Evolutionary conservation across 2,113 vertebrate species (phyloP).

Genomic region (Chloebia gouldiae): DNA sequence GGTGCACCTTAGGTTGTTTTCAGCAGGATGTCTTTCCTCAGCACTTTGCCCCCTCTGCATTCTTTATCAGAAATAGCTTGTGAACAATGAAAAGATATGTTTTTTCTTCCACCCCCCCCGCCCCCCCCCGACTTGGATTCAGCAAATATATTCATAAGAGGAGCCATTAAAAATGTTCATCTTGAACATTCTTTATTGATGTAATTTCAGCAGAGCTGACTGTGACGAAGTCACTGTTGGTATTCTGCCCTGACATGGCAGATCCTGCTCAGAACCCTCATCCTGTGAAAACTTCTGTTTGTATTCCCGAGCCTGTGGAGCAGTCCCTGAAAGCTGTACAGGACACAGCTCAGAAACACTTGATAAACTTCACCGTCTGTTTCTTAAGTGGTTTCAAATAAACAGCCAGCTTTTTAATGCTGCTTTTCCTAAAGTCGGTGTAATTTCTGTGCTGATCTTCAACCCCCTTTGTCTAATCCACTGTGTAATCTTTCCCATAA

Average conservation of each 20-base stretch:
- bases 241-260: constrained; percentile 41
- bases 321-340: constrained; percentile 1
- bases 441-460: constrained; percentile 67
- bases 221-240: background rate
- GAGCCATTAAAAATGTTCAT: background rate
- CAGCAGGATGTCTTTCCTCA: background rate
- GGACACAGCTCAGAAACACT: constrained; percentile 51
- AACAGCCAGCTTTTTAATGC: constrained; percentile 51
- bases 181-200: background rate
- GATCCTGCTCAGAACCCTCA: background rate
- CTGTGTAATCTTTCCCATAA: constrained; percentile 73
- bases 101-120: too few species aligned
- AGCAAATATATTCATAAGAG: background rate
- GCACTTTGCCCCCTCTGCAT: background rate
- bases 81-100: constrained; percentile 34
- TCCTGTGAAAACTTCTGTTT: constrained; percentile 41
- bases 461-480: constrained; percentile 65
- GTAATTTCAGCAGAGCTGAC: background rate
- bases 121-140: background rate
- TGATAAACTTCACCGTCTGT: constrained; percentile 60
- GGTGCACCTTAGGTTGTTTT: background rate
- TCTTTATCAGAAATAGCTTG: constrained; percentile 6
- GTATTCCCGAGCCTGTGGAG: constrained; percentile 3
- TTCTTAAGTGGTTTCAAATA: constrained; percentile 68
- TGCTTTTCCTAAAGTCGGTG: constrained; percentile 43